These are phyloP conservation scores for Drosophila nigromelanica DNA, from an alignment of 1,140 invertebrate genomes.

Conservation along the genomic window DNA sequence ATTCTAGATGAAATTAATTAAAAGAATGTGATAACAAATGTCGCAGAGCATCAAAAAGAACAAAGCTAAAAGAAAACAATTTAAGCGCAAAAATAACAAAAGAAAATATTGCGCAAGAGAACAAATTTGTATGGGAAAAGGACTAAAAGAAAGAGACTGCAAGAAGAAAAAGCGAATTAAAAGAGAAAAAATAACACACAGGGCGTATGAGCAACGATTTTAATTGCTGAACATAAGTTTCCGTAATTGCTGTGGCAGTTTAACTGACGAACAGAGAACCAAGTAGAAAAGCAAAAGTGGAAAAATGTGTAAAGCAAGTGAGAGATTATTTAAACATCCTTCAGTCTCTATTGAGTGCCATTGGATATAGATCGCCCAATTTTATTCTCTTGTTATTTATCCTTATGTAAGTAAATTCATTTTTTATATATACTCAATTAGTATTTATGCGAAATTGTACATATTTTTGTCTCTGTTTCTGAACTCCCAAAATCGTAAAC, in stretches of 20 bases:
- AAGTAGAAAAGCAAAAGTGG: neutral
- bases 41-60: slow-evolving; percentile 6
- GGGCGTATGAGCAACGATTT: slow-evolving; percentile 74
- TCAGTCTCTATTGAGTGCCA: neutral
- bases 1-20: slow-evolving; percentile 25
- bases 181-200: slow-evolving; percentile 44
- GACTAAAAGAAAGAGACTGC: slow-evolving; percentile 12
- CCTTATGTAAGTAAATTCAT: neutral
- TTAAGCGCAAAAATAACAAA: slow-evolving; percentile 33
- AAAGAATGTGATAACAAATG: slow-evolving; percentile 63
- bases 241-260: slow-evolving; percentile 67
- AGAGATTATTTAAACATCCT: neutral
- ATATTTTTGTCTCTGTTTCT: too few relatives aligned
- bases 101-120: slow-evolving; percentile 18
- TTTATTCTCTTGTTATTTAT: neutral
- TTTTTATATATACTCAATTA: too few relatives aligned
- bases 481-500: too few relatives aligned
- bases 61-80: slow-evolving; percentile 42
- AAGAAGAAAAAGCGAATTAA: slow-evolving; percentile 17
- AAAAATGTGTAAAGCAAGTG: neutral
- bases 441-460: too few relatives aligned
- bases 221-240: slow-evolving; percentile 73
- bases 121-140: slow-evolving; percentile 39
- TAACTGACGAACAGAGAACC: slow-evolving; percentile 26
- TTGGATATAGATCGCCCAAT: neutral